Evolutionary conservation across 2,888 invertebrate genomes (phyloP).

Genomic region (Neoascia interrupta): DNA sequence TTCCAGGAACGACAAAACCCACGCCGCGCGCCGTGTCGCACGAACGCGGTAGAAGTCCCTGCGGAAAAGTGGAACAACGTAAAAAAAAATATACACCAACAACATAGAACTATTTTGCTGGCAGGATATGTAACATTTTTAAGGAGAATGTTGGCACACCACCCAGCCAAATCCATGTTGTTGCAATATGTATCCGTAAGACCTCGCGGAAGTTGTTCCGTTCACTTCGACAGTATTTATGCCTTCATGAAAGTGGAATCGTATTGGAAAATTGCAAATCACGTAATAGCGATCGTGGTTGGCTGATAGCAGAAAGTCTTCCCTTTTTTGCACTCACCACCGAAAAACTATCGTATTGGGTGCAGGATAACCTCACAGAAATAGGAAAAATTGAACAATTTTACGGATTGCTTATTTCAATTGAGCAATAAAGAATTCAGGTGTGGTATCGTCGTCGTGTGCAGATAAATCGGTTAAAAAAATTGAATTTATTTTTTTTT

Average conservation of each 20-base stretch:
- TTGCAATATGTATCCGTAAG: not conserved
- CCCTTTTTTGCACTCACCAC: conserved; percentile 6
- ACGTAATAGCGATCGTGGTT: conserved; percentile 71
- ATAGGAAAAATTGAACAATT: conserved; percentile 17
- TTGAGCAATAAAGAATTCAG: conserved; percentile 31
- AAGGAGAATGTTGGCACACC: not conserved
- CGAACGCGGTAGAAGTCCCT: conserved; percentile 1
- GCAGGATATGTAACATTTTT: not conserved
- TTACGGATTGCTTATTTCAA: conserved; percentile 29
- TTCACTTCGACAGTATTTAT: conserved; percentile 42
- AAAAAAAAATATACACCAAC: too few relatives aligned
- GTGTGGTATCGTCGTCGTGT: not conserved
- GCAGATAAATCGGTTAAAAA: not conserved
- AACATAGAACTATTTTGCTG: not conserved
- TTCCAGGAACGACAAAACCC: conserved; percentile 9
- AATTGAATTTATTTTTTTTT: conserved; percentile 16
- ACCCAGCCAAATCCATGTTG: conserved; percentile 6
- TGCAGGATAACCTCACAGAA: conserved; percentile 7
- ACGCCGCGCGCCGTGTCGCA: not conserved
- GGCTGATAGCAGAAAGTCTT: conserved; percentile 24
- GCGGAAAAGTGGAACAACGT: not conserved
- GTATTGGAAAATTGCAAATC: conserved; percentile 75
- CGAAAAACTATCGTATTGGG: not conserved
- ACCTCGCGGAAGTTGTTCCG: conserved; percentile 25
- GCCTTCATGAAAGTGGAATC: conserved; percentile 47